Evolutionary conservation across 2,888 invertebrate genomes (phyloP).

Genomic region (Amblyjoppa proteus): DNA sequence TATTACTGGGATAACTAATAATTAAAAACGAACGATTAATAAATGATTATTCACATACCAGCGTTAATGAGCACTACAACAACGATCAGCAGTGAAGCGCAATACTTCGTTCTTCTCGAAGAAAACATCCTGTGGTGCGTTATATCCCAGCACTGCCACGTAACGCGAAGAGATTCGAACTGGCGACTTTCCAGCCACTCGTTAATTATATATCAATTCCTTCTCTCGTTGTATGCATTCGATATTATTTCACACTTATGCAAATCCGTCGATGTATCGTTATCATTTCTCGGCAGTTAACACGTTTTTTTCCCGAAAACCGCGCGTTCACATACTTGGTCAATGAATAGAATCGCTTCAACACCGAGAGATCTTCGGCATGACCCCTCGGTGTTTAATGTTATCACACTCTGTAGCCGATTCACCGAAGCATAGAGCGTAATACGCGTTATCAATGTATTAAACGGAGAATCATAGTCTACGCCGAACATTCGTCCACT

Average conservation of each 20-base stretch:
- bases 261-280: conserved; percentile 12
- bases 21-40: not conserved
- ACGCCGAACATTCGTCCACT: conserved; percentile 34
- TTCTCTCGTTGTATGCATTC: conserved; percentile 18
- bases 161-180: conserved; percentile 43
- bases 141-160: not conserved
- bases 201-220: conserved; percentile 53
- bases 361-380: conserved; percentile 56
- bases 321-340: conserved; percentile 14
- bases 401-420: conserved; percentile 57
- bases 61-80: conserved; percentile 41
- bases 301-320: conserved; percentile 5
- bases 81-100: conserved; percentile 35
- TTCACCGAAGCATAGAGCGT: conserved; percentile 52
- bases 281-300: conserved; percentile 28
- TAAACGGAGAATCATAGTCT: conserved; percentile 54
- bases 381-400: conserved; percentile 65
- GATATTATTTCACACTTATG: conserved; percentile 30
- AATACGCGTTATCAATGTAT: conserved; percentile 62
- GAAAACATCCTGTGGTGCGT: conserved; percentile 31
- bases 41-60: conserved; percentile 44
- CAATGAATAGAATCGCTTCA: conserved; percentile 42
- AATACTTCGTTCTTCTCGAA: conserved; percentile 29
- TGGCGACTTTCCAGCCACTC: conserved; percentile 30
- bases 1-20: not conserved